phyloP scores from a whole-genome alignment of 2,888 invertebrate species.

The Gastracanthus pulcherrimus region DNA sequence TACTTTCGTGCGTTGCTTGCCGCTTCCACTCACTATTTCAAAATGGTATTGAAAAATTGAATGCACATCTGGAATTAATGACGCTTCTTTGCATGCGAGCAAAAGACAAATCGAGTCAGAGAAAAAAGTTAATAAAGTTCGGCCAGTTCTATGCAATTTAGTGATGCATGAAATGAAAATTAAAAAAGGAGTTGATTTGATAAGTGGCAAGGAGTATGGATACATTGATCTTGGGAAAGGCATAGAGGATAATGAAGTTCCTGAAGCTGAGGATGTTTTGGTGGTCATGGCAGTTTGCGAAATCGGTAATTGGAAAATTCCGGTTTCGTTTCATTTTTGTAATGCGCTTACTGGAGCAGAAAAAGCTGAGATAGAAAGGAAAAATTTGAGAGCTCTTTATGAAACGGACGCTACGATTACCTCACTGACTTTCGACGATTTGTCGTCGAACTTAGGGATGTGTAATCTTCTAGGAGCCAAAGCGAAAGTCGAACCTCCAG shows the following conservation, averaged over 20 bases:
- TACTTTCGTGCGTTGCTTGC: conserved; percentile 24
- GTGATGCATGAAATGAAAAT: conserved; percentile 51
- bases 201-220: conserved; percentile 42
- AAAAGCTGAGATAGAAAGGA: conserved; percentile 35
- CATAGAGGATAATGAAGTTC: background rate
- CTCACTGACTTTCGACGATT: conserved; percentile 60
- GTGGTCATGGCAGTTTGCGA: conserved; percentile 46
- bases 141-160: conserved; percentile 25
- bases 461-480: conserved; percentile 44
- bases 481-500: background rate
- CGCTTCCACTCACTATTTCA: conserved; percentile 31
- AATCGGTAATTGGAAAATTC: conserved; percentile 50
- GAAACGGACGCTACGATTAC: conserved; percentile 54
- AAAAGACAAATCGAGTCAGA: conserved; percentile 3
- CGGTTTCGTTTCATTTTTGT: conserved; percentile 49
- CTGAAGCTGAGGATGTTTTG: conserved; percentile 24
- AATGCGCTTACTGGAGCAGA: conserved; percentile 12
- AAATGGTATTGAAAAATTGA: conserved; percentile 45
- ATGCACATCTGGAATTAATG: conserved; percentile 44
- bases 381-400: conserved; percentile 43
- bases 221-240: conserved; percentile 45
- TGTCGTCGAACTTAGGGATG: conserved; percentile 52
- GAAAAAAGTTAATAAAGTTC: background rate
- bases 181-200: conserved; percentile 41
- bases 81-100: background rate